These are phyloP conservation scores for Caenorhabditis sp. DNA, from an alignment of 2,888 invertebrate species.

Conservation along the genomic window DNA sequence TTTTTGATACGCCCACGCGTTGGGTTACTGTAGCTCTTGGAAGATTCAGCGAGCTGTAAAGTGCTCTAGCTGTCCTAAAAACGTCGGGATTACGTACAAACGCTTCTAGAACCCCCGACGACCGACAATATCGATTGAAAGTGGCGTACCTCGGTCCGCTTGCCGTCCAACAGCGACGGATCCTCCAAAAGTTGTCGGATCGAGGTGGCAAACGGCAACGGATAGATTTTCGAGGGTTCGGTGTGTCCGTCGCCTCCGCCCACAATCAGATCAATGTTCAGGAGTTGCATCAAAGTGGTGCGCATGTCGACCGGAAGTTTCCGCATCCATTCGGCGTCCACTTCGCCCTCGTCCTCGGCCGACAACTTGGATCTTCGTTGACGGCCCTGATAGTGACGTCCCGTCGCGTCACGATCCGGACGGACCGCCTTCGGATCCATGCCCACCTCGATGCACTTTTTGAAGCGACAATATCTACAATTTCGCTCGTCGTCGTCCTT, in stretches of 20 bases:
- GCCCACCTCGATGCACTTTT: constrained; percentile 78
- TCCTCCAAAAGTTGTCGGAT: constrained; percentile 75
- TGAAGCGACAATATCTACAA: constrained; percentile 76
- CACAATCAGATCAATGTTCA: constrained; percentile 77
- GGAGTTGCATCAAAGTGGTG: constrained; percentile 76
- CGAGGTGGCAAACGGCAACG: constrained; percentile 67
- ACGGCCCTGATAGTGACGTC: constrained; percentile 70
- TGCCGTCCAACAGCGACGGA: constrained; percentile 75
- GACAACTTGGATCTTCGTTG: constrained; percentile 61
- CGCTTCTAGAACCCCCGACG: no score
- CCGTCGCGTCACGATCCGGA: constrained; percentile 78
- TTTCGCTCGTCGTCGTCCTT: no score
- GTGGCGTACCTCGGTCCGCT: constrained; percentile 74
- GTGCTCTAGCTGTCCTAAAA: no score
- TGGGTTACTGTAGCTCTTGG: no score
- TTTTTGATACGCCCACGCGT: no score
- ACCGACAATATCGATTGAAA: no score
- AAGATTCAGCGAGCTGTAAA: no score
- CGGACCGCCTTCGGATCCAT: constrained; percentile 79
- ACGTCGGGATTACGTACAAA: no score
- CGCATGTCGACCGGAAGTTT: constrained; percentile 78
- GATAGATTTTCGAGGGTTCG: constrained; percentile 70
- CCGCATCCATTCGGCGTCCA: constrained; percentile 76
- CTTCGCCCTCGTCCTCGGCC: constrained; percentile 66
- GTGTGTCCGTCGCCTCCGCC: constrained; percentile 66